A percentile compares a stretch with the other conserved stretches of the same genome.
phyloP scores from a whole-genome alignment of 2,797 vertebrate genomes.

The Cuniculus paca region DNA sequence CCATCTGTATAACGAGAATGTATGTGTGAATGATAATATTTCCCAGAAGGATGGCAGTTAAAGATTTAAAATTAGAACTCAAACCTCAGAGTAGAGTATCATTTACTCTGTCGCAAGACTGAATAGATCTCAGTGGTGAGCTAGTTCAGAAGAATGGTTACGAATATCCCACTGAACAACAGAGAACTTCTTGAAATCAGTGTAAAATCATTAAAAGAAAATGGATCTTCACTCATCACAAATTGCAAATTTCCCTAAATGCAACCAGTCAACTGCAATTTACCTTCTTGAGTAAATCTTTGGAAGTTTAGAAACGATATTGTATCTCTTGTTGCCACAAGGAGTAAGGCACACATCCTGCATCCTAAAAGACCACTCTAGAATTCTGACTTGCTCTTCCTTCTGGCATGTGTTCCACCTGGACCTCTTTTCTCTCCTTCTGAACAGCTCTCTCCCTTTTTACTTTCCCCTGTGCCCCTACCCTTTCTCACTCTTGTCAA shows the following conservation, averaged over 20 bases:
- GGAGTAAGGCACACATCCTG: no score
- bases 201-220: neutral
- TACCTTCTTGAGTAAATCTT: neutral
- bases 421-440: neutral
- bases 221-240: neutral
- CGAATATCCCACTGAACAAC: neutral
- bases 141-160: neutral
- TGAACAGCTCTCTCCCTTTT: neutral
- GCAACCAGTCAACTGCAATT: neutral
- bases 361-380: neutral
- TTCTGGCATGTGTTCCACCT: neutral
- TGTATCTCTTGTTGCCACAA: neutral
- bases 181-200: neutral
- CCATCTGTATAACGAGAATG: neutral
- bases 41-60: neutral
- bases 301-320: neutral
- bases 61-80: neutral
- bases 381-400: neutral
- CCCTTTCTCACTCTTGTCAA: neutral
- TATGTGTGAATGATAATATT: neutral
- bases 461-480: neutral
- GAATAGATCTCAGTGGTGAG: neutral
- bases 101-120: neutral
- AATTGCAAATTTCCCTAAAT: neutral
- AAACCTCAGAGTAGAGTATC: neutral